Conservation (phyloP, 1,140 invertebrate species). For the Bombus ignitus region DNA sequence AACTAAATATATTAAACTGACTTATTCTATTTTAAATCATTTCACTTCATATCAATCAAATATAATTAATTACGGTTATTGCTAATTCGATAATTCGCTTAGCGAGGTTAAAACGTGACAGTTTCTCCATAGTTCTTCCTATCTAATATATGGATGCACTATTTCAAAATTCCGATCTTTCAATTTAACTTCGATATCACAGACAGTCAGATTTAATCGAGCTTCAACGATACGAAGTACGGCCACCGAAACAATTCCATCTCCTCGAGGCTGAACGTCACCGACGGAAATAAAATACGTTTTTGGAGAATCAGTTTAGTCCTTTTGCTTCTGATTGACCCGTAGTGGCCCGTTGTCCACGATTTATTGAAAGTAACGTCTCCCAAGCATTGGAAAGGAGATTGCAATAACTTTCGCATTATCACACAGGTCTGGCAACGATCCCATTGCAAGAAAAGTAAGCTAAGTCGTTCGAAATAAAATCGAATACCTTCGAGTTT, state of each 20-base stretch:
- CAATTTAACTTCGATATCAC: neutral
- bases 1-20: too few relatives aligned
- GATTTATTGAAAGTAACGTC: constrained; percentile 61
- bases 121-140: too few relatives aligned
- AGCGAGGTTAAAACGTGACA: too few relatives aligned
- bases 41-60: too few relatives aligned
- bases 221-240: neutral
- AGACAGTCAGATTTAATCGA: neutral
- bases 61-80: too few relatives aligned
- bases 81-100: too few relatives aligned
- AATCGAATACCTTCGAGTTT: neutral
- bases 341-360: constrained; percentile 50
- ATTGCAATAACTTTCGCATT: constrained; percentile 68
- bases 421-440: constrained; percentile 57
- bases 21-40: too few relatives aligned
- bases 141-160: neutral
- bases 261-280: neutral
- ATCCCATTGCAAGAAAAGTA: constrained; percentile 52
- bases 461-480: neutral
- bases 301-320: constrained; percentile 50
- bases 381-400: neutral
- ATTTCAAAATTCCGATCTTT: neutral
- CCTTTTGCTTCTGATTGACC: constrained; percentile 42
- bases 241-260: constrained; percentile 11
- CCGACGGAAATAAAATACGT: constrained; percentile 42